A percentile compares a stretch with the other conserved stretches of the same genome.
These are phyloP conservation scores for Apotomis capreana DNA, from an alignment of 2,888 invertebrate species.

Conservation along the genomic window DNA sequence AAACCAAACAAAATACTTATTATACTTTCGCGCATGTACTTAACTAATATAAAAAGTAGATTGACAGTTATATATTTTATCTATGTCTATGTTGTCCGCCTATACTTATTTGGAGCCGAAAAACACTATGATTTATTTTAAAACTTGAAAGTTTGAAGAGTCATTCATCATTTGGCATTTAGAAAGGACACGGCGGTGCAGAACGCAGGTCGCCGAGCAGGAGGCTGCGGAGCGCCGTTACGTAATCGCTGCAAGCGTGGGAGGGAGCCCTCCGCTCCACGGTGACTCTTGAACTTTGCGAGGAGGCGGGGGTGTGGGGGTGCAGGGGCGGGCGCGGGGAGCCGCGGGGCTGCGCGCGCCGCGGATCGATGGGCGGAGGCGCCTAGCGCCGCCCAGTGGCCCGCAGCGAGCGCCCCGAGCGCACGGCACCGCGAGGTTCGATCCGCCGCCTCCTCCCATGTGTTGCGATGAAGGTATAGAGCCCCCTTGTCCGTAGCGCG, in stretches of 20 bases:
- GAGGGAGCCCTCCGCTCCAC: slow-evolving; percentile 2
- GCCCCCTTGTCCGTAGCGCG: slow-evolving; percentile 70
- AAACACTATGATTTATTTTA: too few species aligned
- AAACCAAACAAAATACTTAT: too few species aligned
- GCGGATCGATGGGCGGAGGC: slow-evolving; percentile 27
- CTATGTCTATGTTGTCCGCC: too few species aligned
- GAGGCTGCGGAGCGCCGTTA: slow-evolving; percentile 39
- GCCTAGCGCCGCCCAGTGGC: slow-evolving; percentile 51
- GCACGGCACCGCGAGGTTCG: slow-evolving; percentile 43
- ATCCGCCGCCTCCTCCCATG: slow-evolving; percentile 50
- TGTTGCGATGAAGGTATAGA: slow-evolving; percentile 80
- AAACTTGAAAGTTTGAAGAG: too few species aligned
- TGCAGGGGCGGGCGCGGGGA: slow-evolving; percentile 23
- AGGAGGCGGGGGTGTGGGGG: slow-evolving; percentile 35
- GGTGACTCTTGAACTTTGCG: slow-evolving; percentile 43
- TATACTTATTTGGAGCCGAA: too few species aligned
- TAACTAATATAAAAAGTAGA: too few species aligned
- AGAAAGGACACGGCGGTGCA: slow-evolving; percentile 56
- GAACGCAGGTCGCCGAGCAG: slow-evolving; percentile 8
- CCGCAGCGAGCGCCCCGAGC: slow-evolving; percentile 55
- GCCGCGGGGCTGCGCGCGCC: slow-evolving; percentile 39
- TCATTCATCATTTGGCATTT: too few species aligned
- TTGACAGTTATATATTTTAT: too few species aligned
- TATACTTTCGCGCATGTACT: too few species aligned
- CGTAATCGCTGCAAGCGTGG: slow-evolving; percentile 45